phyloP scores from a whole-genome alignment of 1,140 invertebrate genomes.

The Ylistrum balloti region DNA sequence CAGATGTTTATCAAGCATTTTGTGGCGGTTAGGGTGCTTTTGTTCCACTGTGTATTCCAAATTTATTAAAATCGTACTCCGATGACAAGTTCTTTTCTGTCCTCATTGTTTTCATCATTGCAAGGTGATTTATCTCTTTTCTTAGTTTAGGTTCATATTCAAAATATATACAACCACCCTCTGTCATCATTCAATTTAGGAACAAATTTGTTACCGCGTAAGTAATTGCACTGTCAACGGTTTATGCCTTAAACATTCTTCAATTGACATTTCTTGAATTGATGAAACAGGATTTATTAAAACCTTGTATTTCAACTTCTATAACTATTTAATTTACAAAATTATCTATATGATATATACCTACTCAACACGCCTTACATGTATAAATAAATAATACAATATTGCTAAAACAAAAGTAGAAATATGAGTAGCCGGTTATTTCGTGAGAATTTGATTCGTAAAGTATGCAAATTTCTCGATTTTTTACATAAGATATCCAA shows the following conservation, averaged over 20 bases:
- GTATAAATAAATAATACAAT: background rate
- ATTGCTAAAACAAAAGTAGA: no score
- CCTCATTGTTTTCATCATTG: background rate
- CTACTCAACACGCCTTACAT: background rate
- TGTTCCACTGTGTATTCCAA: background rate
- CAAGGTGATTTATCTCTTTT: background rate
- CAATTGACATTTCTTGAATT: background rate
- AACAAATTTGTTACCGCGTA: background rate
- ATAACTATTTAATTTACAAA: no score
- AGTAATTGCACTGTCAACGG: background rate
- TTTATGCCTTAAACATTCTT: background rate
- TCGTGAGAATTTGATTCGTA: no score
- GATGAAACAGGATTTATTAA: background rate
- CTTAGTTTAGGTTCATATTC: background rate
- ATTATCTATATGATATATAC: no score
- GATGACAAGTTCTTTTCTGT: background rate
- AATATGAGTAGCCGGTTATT: no score
- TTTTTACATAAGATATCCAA: no score
- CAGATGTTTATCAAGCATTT: background rate
- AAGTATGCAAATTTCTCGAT: no score
- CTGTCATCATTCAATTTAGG: background rate
- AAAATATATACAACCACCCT: background rate
- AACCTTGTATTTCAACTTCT: background rate
- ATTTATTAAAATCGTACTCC: background rate
- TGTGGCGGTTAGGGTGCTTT: background rate